Conservation (phyloP, 2,888 invertebrate species). For the Nymphalis c-album region DNA sequence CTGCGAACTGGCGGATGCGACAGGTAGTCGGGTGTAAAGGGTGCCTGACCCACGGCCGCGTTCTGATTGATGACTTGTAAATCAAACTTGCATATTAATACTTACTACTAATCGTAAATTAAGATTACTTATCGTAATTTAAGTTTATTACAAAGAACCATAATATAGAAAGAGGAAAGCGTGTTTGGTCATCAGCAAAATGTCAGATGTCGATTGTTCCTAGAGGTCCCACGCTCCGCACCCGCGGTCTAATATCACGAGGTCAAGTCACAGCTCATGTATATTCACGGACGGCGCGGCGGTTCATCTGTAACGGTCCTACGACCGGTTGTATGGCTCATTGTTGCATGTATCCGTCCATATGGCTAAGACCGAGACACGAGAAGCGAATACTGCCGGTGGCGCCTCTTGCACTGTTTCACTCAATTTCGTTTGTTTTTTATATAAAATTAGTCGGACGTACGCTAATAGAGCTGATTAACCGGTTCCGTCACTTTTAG, state of each 20-base stretch:
- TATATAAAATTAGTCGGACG: constrained; percentile 19
- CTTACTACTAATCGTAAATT: no score
- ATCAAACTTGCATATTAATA: no score
- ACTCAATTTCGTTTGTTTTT: constrained; percentile 24
- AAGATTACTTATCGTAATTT: no score
- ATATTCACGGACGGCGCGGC: constrained; percentile 71
- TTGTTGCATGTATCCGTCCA: constrained; percentile 70
- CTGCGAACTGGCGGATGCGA: constrained; percentile 65
- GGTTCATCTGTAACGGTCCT: constrained; percentile 79
- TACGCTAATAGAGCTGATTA: constrained; percentile 29
- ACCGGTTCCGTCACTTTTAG: constrained; percentile 31
- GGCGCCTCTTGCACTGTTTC: constrained; percentile 38
- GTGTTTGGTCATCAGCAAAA: constrained; percentile 41
- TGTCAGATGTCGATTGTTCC: constrained; percentile 66
- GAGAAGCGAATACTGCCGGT: constrained; percentile 28
- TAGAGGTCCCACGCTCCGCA: constrained; percentile 70
- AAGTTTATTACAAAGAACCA: no score
- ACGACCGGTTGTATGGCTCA: constrained; percentile 74
- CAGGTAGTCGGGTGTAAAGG: constrained; percentile 74
- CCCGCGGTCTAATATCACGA: constrained; percentile 74
- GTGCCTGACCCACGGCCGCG: constrained; percentile 61
- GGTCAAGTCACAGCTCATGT: constrained; percentile 78
- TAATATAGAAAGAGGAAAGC: neutral
- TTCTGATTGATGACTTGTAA: constrained; percentile 45
- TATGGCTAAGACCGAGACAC: constrained; percentile 48